A percentile compares a stretch with the other conserved stretches of the same genome.
phyloP scores from a whole-genome alignment of 2,113 vertebrate species.

The Pagrus major region DNA sequence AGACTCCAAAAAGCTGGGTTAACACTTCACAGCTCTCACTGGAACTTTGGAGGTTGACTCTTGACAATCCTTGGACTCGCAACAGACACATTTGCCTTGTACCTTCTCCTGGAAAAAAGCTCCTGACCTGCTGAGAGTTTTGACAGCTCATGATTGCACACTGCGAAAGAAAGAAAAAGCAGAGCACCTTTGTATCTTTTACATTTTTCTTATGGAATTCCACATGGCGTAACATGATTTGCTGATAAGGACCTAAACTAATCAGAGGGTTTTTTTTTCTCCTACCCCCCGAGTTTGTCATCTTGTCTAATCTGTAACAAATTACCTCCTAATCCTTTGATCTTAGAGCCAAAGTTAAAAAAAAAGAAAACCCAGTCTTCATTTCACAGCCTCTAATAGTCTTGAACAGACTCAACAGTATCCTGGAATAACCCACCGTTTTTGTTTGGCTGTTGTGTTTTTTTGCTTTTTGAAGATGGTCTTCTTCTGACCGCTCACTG shows the following conservation, averaged over 20 bases:
- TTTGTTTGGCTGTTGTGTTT: conserved; percentile 22
- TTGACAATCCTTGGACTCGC: conserved; percentile 69
- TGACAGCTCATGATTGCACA: conserved; percentile 45
- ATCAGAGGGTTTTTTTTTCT: conserved; percentile 43
- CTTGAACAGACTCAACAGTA: conserved; percentile 5
- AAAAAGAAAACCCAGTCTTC: neutral
- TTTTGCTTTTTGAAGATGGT: conserved; percentile 39
- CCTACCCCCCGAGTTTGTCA: conserved; percentile 48
- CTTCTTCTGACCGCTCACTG: conserved; percentile 49
- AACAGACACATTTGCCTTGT: conserved; percentile 54
- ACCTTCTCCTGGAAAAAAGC: conserved; percentile 60
- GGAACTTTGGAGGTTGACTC: conserved; percentile 65
- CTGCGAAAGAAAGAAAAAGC: conserved; percentile 36
- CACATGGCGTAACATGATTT: conserved; percentile 50
- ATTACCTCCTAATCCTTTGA: conserved; percentile 73
- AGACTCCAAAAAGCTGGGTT: conserved; percentile 67
- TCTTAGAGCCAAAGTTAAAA: conserved; percentile 73
- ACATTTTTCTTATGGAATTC: conserved; percentile 53
- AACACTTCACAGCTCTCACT: conserved; percentile 56
- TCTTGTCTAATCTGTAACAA: conserved; percentile 69
- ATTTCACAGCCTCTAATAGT: conserved; percentile 23
- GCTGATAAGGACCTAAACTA: conserved; percentile 62
- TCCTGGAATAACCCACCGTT: conserved; percentile 12
- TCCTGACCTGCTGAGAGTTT: conserved; percentile 48
- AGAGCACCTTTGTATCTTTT: conserved; percentile 70